Evolutionary conservation across 2,888 invertebrate genomes (phyloP).

Genomic region (Spisula subtruncata): DNA sequence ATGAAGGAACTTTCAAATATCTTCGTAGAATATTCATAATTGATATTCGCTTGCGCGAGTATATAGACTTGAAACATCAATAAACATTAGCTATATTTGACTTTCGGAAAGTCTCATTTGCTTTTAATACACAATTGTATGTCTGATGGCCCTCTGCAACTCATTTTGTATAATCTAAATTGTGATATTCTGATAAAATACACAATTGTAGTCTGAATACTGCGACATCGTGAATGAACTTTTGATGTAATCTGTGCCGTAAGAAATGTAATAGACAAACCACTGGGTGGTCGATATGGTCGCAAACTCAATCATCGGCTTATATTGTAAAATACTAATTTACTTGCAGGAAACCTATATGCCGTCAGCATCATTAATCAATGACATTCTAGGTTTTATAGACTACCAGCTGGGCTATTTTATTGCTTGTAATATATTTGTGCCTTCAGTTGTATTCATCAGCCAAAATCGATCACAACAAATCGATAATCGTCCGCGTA

Average conservation of each 20-base stretch:
- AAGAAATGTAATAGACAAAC: too few relatives aligned
- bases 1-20: too few relatives aligned
- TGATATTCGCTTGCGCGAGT: too few relatives aligned
- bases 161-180: too few relatives aligned
- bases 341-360: neutral
- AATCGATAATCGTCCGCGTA: constrained; percentile 26
- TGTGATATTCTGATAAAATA: too few relatives aligned
- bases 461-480: constrained; percentile 24
- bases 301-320: neutral
- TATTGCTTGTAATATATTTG: neutral
- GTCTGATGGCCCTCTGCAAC: too few relatives aligned
- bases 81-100: neutral
- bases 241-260: neutral
- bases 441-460: neutral
- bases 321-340: neutral
- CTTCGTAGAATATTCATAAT: too few relatives aligned
- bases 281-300: neutral
- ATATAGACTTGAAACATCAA: neutral
- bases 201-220: too few relatives aligned
- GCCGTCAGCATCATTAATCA: neutral
- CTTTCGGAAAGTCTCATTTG: too few relatives aligned
- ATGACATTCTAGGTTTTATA: neutral
- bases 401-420: neutral
- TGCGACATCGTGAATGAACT: too few relatives aligned
- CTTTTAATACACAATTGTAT: too few relatives aligned